These are phyloP conservation scores for Pogonomyrmex barbatus DNA, from an alignment of 1,140 invertebrate genomes.

Conservation along the genomic window DNA sequence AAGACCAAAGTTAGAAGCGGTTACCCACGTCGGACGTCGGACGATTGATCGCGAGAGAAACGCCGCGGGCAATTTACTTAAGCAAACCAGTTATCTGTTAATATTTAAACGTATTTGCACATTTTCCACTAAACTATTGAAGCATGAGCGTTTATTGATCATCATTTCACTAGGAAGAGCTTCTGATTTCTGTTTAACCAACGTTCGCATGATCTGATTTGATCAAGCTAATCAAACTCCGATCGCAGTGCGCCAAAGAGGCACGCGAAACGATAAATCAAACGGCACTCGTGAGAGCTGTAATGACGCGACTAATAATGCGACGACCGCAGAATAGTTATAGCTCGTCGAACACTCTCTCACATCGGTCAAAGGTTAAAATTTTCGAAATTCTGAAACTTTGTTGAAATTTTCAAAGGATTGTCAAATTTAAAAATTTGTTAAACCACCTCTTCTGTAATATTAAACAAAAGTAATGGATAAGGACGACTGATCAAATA, in stretches of 20 bases:
- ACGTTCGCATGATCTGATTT: conserved; percentile 55
- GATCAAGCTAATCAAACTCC: conserved; percentile 47
- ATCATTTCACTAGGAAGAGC: conserved; percentile 45
- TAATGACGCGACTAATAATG: conserved; percentile 3
- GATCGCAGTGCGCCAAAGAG: conserved; percentile 14
- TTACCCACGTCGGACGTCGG: conserved; percentile 7
- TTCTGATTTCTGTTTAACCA: conserved; percentile 54
- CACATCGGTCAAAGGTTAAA: background rate
- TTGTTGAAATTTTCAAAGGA: background rate
- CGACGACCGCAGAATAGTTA: background rate
- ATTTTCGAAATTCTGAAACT: background rate
- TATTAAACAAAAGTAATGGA: background rate
- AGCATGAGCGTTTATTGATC: conserved; percentile 57
- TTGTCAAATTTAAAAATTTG: background rate
- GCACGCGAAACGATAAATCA: background rate
- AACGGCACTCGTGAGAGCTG: background rate
- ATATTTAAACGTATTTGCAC: conserved; percentile 56
- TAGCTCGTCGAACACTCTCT: background rate
- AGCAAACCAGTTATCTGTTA: conserved; percentile 57
- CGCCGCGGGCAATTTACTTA: conserved; percentile 10
- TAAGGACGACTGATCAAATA: background rate
- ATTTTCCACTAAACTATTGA: conserved; percentile 61
- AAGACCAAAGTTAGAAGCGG: background rate
- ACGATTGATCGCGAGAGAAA: conserved; percentile 19
- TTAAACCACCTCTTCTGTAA: background rate